Conservation (phyloP, 2,888 invertebrate species). For the Caradrina clavipalpis region DNA sequence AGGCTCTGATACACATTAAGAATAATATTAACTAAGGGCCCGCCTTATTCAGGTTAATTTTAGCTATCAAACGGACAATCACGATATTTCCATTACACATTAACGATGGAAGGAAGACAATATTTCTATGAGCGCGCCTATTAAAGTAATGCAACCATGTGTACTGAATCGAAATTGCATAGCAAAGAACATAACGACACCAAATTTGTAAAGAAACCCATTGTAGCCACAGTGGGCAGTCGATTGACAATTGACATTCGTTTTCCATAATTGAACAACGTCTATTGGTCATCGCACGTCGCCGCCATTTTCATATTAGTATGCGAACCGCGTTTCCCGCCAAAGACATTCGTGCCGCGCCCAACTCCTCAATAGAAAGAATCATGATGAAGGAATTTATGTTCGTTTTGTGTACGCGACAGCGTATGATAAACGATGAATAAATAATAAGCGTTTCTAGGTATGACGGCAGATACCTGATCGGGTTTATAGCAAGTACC, state of each 20-base stretch:
- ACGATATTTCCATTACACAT: slow-evolving; percentile 62
- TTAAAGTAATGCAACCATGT: slow-evolving; percentile 64
- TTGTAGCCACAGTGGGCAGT: slow-evolving; percentile 75
- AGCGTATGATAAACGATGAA: slow-evolving; percentile 82
- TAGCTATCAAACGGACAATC: slow-evolving; percentile 62
- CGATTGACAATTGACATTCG: slow-evolving; percentile 79
- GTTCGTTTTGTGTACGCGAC: slow-evolving; percentile 74
- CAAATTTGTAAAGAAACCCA: slow-evolving; percentile 82
- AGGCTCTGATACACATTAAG: slow-evolving; percentile 34
- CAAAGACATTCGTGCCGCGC: slow-evolving; percentile 87
- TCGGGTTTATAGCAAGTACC: slow-evolving; percentile 50
- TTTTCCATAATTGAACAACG: slow-evolving; percentile 76
- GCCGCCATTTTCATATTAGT: slow-evolving; percentile 79
- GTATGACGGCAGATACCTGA: slow-evolving; percentile 65
- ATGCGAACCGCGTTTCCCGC: slow-evolving; percentile 83
- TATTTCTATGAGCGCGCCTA: slow-evolving; percentile 64
- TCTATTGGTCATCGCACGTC: slow-evolving; percentile 74
- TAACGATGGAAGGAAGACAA: slow-evolving; percentile 62
- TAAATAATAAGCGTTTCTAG: slow-evolving; percentile 79
- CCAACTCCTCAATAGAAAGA: slow-evolving; percentile 87
- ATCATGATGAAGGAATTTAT: slow-evolving; percentile 88
- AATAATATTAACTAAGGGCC: slow-evolving; percentile 43
- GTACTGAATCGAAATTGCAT: slow-evolving; percentile 69
- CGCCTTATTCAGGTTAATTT: slow-evolving; percentile 48
- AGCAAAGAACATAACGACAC: slow-evolving; percentile 66